Percentiles rank a stretch among this genome's conserved stretches.
Conservation (phyloP, 1,140 invertebrate genomes). For the Pogonognathellus flavescens region DNA sequence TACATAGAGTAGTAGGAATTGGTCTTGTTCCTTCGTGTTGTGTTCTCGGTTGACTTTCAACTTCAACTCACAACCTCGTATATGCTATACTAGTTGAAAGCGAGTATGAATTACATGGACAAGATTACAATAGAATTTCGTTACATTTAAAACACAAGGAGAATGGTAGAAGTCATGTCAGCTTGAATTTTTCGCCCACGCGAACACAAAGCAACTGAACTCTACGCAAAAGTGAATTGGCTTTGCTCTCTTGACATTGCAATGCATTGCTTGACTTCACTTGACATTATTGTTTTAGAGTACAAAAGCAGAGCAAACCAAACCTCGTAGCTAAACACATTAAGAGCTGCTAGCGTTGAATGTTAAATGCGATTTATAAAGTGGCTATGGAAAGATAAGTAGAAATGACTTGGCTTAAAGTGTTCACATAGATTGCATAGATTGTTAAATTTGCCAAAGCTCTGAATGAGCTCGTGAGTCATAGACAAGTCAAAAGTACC, state of each 20-base stretch:
- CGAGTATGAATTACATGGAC: neutral
- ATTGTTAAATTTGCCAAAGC: conserved; percentile 25
- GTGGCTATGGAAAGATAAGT: conserved; percentile 34
- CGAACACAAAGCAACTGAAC: neutral
- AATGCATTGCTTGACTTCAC: neutral
- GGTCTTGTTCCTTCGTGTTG: neutral
- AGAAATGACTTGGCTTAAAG: conserved; percentile 33
- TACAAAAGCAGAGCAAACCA: neutral
- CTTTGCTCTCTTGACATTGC: conserved; percentile 39
- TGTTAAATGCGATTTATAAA: conserved; percentile 44
- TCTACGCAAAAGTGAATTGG: conserved; percentile 27
- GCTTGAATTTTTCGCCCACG: conserved; percentile 26
- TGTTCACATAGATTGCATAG: conserved; percentile 30
- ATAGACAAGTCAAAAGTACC: conserved; percentile 12
- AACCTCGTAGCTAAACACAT: conserved; percentile 15
- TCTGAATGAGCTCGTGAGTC: neutral
- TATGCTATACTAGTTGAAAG: neutral
- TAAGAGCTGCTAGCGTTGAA: conserved; percentile 38
- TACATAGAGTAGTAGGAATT: neutral
- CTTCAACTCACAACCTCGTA: conserved; percentile 1
- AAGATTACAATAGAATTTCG: conserved; percentile 19
- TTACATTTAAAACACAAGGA: neutral
- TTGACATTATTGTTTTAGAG: neutral
- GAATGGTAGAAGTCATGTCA: conserved; percentile 11
- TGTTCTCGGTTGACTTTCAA: conserved; percentile 37